Evolutionary conservation across 2,113 vertebrate species (phyloP).

Genomic region (Aldabrachelys gigantea): DNA sequence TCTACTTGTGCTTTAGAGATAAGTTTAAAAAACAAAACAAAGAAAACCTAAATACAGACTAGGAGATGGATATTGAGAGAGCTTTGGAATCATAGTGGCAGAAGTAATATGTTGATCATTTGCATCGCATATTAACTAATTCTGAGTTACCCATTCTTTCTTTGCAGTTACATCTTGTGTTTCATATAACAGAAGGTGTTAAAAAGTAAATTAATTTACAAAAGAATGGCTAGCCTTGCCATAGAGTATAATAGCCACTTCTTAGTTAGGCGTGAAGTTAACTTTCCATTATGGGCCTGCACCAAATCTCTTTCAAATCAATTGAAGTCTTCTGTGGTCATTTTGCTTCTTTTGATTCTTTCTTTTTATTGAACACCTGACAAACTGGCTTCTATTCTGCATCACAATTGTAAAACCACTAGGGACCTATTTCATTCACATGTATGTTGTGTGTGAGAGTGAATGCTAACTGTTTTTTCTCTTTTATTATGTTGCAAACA

Average conservation of each 20-base stretch:
- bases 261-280: neutral
- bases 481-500: neutral
- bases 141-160: neutral
- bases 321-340: neutral
- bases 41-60: neutral
- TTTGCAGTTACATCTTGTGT: neutral
- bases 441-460: neutral
- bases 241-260: neutral
- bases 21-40: neutral
- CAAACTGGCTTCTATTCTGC: neutral
- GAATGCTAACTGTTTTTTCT: neutral
- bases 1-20: constrained; percentile 17
- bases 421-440: neutral
- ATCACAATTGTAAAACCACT: neutral
- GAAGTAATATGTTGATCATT: constrained; percentile 2
- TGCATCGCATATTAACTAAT: neutral
- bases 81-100: neutral
- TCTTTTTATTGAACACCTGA: neutral
- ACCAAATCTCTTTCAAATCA: neutral
- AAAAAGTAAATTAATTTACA: constrained; percentile 23
- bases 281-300: neutral
- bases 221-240: neutral
- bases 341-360: neutral
- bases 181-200: neutral
- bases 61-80: constrained; percentile 33